Base-by-base conservation (phyloP, 2,888 invertebrate species). In the Caenorhabditis sp. region DNA sequence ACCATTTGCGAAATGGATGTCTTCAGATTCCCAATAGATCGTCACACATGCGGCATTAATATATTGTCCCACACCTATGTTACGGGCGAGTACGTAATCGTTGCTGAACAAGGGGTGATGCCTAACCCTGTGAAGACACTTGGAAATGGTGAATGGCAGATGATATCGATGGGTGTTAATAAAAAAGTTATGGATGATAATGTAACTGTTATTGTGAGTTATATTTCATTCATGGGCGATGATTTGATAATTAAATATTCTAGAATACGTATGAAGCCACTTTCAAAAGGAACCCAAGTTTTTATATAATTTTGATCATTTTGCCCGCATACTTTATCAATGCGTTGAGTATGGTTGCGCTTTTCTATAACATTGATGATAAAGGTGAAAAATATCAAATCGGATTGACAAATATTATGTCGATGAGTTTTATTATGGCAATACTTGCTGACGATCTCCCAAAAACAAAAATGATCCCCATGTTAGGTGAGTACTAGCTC, bases 391-490 rank as follows among this genome's bases (percentile, higher is more conserved):
- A 52, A 23, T 52, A 52, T 52, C 23, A 20, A 23, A 52, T 52
- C 21, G 52, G 52, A 7, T 17, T 52, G 52, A 52, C 52, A 8
- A 52, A 52, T 21, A 52, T 52, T 52, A 52, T 52, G 52, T 52
- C 52, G n/a, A 52, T 52, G 52, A 52, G 52, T 52, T 52, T 52
- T 52, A 52, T 52, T 52, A 20, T 52, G 21, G 23, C 21, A 4
- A 52, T 52, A 21, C 23, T 52, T 10, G 20, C 52, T 20, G 52
- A 52, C 4, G 52, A 52, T 52, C 21, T 52, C 4, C 52, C 52
- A 4, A 52, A 52, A 21, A 52, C 52, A 20, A 52, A 23, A n/a
- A 52, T 17, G 7, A 23, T 52, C 7, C 52, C 52, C 8, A 10
- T 52, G 10, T 21, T 52, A 20, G 52, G 52, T 31, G 31, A 31